Evolutionary conservation across 2,888 invertebrate species (phyloP), one percentile per base, ranked within the genome.

Genomic region (Lordiphosa andalusiaca): DNA sequence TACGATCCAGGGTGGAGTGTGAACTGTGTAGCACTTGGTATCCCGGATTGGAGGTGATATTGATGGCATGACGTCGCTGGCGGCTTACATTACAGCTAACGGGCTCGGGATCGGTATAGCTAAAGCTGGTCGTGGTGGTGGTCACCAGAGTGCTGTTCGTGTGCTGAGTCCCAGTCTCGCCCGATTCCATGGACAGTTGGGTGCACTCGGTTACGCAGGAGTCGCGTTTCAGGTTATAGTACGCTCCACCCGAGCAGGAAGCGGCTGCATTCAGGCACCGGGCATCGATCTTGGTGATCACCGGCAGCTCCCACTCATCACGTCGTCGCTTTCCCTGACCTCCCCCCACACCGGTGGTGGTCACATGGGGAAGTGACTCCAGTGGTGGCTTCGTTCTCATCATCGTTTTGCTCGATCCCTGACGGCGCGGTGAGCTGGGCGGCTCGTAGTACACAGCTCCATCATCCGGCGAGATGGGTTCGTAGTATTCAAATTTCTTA

Each of bases 31-130:
- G 71, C 21, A 88, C 88, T 76, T 89, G 89, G 62, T 90, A 90
- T 47, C 89, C 88, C 3, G 90, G 90, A 85, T 90, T 90, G n/a
- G 89, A 88, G 33, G 89, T 90, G 47, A 90, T 90, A 60, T 90
- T 89, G 53, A 90, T 89, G 35, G 90, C 90, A 69, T 90, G 89
- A 0, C 89, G 78, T 0, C 90, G 85, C 55, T 87, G 76, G 4
- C 69, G 73, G 7, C 67, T 60, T 9, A n/a, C 38, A 2, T 41
- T 56, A 25, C 38, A 36, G 1, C 37, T 46, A 0, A 67, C 67
- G 4, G 65, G 67, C 12, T 71, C 84, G 2, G 80, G 73, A 30
- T 81, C 80, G 21, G 80, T 81, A 16, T 86, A 88, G 59, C 87
- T 88, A 21, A 89, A 83, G 9, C 76, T 76, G 6, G 89, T 88